Conservation (phyloP, 2,888 invertebrate species). For the Orchesellides sinensis region DNA sequence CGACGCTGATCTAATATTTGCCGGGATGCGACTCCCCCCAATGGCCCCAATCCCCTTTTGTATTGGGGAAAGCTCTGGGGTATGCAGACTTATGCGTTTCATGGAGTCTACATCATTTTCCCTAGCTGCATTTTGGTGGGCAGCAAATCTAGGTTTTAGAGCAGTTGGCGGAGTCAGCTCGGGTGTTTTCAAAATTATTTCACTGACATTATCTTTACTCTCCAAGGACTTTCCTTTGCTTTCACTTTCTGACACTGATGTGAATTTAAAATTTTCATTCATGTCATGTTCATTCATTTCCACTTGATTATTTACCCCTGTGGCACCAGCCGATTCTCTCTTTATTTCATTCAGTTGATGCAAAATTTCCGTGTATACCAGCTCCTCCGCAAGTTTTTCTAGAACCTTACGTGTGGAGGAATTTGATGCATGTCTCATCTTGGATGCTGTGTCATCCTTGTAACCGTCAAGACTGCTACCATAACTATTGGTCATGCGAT, state of each 20-base stretch:
- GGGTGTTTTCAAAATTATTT: conserved; percentile 39
- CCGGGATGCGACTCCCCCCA: neutral
- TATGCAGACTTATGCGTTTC: conserved; percentile 32
- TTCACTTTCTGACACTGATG: conserved; percentile 22
- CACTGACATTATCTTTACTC: neutral
- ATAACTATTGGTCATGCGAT: neutral
- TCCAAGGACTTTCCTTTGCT: neutral
- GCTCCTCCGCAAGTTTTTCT: conserved; percentile 62
- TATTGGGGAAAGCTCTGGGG: conserved; percentile 54
- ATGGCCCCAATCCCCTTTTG: conserved; percentile 2
- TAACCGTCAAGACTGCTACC: neutral
- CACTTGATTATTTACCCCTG: neutral
- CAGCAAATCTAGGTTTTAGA: too few relatives aligned
- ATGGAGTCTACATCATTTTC: neutral
- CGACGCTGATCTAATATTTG: conserved; percentile 2
- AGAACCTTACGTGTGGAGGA: conserved; percentile 21
- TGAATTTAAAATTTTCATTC: too few relatives aligned
- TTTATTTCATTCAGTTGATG: conserved; percentile 43
- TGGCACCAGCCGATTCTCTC: neutral
- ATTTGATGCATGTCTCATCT: neutral
- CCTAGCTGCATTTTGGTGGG: neutral
- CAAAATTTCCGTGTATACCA: conserved; percentile 63
- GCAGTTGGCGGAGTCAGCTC: conserved; percentile 51
- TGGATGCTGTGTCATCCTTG: neutral
- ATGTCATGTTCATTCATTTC: conserved; percentile 15